Conservation (phyloP, 2,888 invertebrate genomes). For the Tetranychus truncatus region DNA sequence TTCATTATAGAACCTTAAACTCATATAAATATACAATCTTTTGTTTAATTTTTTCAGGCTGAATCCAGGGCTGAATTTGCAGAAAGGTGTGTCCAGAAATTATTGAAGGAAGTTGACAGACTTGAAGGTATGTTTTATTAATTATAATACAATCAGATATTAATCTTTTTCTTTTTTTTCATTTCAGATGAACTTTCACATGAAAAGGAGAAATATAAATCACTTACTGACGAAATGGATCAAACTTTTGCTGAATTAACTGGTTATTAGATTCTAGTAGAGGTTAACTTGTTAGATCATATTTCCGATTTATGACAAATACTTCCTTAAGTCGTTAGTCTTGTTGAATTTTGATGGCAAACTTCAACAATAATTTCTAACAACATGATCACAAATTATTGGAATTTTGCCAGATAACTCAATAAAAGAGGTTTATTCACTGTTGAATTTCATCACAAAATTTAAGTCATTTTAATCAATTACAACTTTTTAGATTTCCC, state of each 20-base stretch:
- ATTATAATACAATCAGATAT: neutral
- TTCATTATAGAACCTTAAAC: neutral
- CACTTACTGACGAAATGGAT: conserved; percentile 92
- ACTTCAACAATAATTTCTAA: no score
- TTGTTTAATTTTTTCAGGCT: conserved; percentile 40
- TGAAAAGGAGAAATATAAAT: conserved; percentile 92
- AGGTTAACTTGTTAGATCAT: no score
- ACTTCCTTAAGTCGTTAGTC: no score
- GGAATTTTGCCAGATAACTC: no score
- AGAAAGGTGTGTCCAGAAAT: conserved; percentile 99
- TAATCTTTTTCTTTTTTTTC: neutral
- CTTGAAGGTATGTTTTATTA: conserved; percentile 52
- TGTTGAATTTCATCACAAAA: no score
- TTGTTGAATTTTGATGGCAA: no score
- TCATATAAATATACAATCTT: neutral
- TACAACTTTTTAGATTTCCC: no score
- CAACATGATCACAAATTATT: no score
- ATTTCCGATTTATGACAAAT: no score
- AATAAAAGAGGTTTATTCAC: no score
- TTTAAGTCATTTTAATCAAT: no score
- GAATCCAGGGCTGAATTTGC: conserved; percentile 99
- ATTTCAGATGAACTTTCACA: conserved; percentile 38
- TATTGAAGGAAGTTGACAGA: conserved; percentile 99
- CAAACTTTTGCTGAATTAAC: conserved; percentile 86
- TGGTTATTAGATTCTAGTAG: conserved; percentile 38